Conservation (phyloP, 2,113 vertebrate species). For the Holacanthus passer region DNA sequence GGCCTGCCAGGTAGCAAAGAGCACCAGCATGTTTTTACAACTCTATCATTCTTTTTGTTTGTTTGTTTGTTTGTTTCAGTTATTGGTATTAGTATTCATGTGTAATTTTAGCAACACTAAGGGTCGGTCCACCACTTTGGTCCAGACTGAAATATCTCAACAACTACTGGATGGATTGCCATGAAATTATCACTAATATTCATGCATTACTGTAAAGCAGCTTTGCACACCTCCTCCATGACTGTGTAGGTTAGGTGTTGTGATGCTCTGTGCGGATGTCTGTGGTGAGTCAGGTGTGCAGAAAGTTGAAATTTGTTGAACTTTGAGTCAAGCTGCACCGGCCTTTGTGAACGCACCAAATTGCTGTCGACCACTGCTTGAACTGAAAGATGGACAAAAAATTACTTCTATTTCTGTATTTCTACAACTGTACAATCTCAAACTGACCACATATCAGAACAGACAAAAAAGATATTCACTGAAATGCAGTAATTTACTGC, state of each 20-base stretch:
- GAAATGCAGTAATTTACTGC: background rate
- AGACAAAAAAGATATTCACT: background rate
- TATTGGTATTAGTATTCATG: too few species aligned
- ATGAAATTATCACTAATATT: too few species aligned
- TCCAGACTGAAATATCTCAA: background rate
- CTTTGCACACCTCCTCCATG: background rate
- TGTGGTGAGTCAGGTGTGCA: background rate
- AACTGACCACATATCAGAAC: background rate
- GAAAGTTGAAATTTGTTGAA: background rate
- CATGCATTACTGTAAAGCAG: too few species aligned
- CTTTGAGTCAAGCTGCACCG: background rate
- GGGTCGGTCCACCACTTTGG: background rate
- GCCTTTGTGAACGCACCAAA: background rate
- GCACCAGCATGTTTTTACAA: background rate
- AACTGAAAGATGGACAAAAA: background rate
- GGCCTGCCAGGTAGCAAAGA: conserved; percentile 15
- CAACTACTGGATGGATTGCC: background rate
- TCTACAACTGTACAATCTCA: background rate
- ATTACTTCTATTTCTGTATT: background rate
- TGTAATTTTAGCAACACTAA: background rate
- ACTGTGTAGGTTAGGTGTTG: background rate
- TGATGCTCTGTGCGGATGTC: background rate
- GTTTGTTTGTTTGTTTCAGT: background rate
- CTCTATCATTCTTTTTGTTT: background rate
- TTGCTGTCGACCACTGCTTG: background rate